These are phyloP conservation scores for Drosophila kambysellisi DNA, from an alignment of 2,888 invertebrate species.

Conservation along the genomic window DNA sequence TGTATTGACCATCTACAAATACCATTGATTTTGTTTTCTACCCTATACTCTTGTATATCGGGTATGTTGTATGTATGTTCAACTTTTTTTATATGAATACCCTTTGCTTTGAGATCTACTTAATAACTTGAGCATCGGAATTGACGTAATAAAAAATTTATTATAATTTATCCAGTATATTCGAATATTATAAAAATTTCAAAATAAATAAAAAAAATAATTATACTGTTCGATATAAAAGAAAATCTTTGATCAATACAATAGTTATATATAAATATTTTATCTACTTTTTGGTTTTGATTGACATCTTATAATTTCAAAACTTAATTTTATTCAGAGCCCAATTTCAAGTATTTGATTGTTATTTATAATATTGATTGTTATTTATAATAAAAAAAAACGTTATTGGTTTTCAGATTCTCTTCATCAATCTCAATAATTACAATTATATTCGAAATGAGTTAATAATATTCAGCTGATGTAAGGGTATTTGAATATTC, in stretches of 20 bases:
- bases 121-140: background rate
- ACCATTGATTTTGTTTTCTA: constrained; percentile 18
- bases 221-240: background rate
- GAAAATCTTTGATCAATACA: background rate
- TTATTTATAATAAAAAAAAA: background rate
- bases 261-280: background rate
- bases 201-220: background rate
- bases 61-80: too few species aligned
- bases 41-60: background rate
- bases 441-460: background rate
- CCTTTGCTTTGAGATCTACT: background rate
- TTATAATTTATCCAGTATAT: background rate
- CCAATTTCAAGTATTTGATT: background rate
- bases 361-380: background rate
- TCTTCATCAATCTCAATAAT: background rate
- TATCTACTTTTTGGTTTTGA: background rate
- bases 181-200: background rate
- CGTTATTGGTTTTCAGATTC: background rate
- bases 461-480: background rate
- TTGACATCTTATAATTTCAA: background rate
- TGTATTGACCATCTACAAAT: constrained; percentile 13
- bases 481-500: constrained; percentile 4
- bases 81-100: background rate
- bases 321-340: background rate
- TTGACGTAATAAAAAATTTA: background rate